Base-by-base conservation (phyloP, 2,888 invertebrate species). In the Leptinotarsa tumamoca region DNA sequence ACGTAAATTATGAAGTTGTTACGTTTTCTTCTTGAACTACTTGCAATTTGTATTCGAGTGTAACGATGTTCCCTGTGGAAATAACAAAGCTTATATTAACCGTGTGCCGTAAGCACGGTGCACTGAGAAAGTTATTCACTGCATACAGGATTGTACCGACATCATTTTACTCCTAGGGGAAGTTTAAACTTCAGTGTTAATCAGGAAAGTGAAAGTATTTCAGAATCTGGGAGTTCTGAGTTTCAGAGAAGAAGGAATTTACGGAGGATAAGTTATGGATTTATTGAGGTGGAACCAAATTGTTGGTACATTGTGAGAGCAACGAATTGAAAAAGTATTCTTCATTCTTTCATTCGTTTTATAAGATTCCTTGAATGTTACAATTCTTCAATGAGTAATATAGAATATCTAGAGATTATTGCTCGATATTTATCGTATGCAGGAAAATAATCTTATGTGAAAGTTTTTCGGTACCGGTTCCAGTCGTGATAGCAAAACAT, bases 21-120 rank as follows among this genome's bases (percentile, higher is more conserved):
- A 68, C 54, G 56, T 49, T 69, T 71, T 74, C 76, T 76, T 76
- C 71, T 71, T 74, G 70, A 74, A 74, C 68, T 51, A 68, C 68
- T 73, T 51, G 71, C 63, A 76, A 68, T 73, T 71, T 70, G 73
- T 70, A 51, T 73, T 52, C 15, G n/a, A 67, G 51, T 66, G 66
- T 51, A 43, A 69, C 70, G 70, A 43, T 66, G 73, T 71, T 76
- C 73, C 75, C 75, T 50, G 33, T 68, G 71, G 73, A 76, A 73
- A 76, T 76, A 73, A 73, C 68, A 49, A 70, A 52, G 58, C 67
- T 50, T 52, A 52, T 63, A 63, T 67, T 75, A 70, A 51, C 54
- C 21, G 15, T 58, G 49, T 72, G 67, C 58, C 56, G n/a, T 58
- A 49, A 67, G 58, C 33, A 72, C 49, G 33, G 17, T 56, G 49